Evolutionary conservation across 2,888 invertebrate species (phyloP).

Genomic region (Caenorhabditis sp.): DNA sequence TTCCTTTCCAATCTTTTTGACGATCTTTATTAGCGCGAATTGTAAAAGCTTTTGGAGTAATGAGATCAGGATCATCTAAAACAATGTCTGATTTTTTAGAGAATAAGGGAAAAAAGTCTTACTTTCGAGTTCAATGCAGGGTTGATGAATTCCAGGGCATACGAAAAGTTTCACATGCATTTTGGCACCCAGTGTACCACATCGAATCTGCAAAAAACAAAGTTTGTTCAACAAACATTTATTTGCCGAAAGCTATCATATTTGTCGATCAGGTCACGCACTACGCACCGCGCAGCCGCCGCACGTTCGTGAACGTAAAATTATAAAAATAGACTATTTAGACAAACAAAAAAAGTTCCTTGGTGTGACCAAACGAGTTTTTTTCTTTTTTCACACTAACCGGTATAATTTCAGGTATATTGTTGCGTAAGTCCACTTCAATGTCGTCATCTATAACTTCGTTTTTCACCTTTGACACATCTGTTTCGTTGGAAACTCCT

Average conservation of each 20-base stretch:
- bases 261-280: constrained; percentile 8
- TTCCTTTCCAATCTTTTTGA: constrained; percentile 74
- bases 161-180: constrained; percentile 70
- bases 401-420: background rate
- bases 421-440: background rate
- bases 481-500: background rate
- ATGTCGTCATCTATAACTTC: background rate
- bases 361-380: too few relatives aligned
- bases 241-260: constrained; percentile 28
- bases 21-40: constrained; percentile 73
- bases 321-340: constrained; percentile 24
- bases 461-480: background rate
- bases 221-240: background rate
- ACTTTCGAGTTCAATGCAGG: constrained; percentile 72
- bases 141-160: constrained; percentile 73
- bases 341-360: constrained; percentile 16
- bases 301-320: constrained; percentile 4
- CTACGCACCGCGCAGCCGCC: constrained; percentile 9
- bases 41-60: constrained; percentile 73
- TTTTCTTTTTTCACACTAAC: background rate
- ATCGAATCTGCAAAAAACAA: constrained; percentile 30
- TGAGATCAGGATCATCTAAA: constrained; percentile 56
- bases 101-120: background rate
- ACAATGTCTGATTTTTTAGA: background rate
- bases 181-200: constrained; percentile 65